Conservation (phyloP, 2,113 vertebrate species). For the Pseudorhombus dupliciocellatus region DNA sequence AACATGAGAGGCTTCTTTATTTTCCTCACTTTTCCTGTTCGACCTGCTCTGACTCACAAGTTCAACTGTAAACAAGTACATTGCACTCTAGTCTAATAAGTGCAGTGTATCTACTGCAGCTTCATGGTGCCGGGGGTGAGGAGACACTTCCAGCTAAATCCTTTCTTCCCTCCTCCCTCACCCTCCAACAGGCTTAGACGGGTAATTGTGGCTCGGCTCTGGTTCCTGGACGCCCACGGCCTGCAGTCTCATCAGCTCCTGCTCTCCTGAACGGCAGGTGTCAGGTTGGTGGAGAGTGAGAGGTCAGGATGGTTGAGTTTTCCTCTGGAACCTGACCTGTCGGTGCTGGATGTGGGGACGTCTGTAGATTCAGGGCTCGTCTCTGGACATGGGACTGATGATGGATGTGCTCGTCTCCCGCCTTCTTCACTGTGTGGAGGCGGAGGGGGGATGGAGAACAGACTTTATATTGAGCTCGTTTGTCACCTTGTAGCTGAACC, state of each 20-base stretch:
- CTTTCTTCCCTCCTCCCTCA: no score
- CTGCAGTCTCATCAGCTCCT: background rate
- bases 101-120: no score
- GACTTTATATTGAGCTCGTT: constrained; percentile 30
- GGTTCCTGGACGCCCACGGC: background rate
- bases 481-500: constrained; percentile 15
- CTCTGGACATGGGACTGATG: background rate
- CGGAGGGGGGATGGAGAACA: background rate
- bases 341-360: background rate
- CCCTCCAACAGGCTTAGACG: constrained; percentile 3
- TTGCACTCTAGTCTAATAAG: no score
- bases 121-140: no score
- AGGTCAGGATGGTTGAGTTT: background rate
- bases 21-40: no score
- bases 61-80: no score
- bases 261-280: background rate
- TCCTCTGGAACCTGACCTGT: no score
- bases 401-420: constrained; percentile 4
- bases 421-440: background rate
- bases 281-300: background rate
- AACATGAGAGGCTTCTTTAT: no score
- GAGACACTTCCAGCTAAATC: no score
- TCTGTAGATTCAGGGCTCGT: background rate
- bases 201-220: constrained; percentile 17
- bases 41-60: no score